A percentile compares a stretch with the other conserved stretches of the same genome.
phyloP scores from a whole-genome alignment of 2,113 vertebrate genomes.

The Jacana jacana region DNA sequence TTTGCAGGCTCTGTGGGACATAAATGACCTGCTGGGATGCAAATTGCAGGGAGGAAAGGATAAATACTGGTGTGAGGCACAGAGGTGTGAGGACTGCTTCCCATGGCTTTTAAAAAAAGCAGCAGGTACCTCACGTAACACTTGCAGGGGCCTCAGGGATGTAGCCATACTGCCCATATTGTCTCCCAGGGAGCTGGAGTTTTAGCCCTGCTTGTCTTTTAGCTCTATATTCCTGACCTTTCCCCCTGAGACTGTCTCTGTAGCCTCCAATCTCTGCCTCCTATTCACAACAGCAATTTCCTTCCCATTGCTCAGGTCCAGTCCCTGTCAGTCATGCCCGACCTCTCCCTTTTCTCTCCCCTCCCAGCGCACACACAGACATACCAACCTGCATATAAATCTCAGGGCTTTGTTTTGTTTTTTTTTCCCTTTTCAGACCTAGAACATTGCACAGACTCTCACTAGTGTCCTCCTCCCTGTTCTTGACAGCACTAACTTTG shows the following conservation, averaged over 20 bases:
- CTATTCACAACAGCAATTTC: constrained; percentile 17
- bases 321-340: background rate
- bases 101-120: background rate
- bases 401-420: background rate
- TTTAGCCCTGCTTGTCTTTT: background rate
- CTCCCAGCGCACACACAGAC: background rate
- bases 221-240: background rate
- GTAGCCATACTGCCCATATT: background rate
- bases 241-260: background rate
- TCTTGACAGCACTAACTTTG: background rate
- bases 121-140: background rate
- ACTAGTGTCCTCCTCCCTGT: background rate
- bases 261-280: background rate
- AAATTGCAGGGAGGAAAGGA: background rate
- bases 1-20: background rate
- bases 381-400: background rate
- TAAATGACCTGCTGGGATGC: background rate
- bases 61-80: background rate
- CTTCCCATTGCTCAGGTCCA: background rate
- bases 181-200: background rate
- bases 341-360: background rate
- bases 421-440: background rate
- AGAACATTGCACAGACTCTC: background rate
- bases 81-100: background rate
- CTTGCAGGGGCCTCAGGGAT: rapidly evolving